Evolutionary conservation across 2,113 vertebrate species (phyloP).

Genomic region (Microcebus murinus): DNA sequence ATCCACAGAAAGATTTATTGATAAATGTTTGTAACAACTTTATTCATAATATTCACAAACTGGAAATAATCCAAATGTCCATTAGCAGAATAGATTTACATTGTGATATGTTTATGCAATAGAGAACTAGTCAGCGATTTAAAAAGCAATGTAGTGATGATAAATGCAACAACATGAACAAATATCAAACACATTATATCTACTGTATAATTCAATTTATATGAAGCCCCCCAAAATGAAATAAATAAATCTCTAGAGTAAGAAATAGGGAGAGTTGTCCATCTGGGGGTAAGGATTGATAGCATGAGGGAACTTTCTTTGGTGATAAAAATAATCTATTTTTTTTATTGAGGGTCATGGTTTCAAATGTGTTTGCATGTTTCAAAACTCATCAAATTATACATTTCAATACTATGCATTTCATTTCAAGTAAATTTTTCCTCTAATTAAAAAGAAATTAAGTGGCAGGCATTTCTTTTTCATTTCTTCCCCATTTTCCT

Average conservation of each 20-base stretch:
- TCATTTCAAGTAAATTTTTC: not conserved
- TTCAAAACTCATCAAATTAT: not conserved
- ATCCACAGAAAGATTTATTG: not conserved
- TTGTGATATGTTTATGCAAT: not conserved
- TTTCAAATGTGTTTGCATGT: not conserved
- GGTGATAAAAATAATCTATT: not conserved
- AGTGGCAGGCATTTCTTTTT: not conserved
- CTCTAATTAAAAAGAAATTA: not conserved
- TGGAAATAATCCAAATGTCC: not conserved
- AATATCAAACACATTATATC: not conserved
- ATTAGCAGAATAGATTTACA: not conserved
- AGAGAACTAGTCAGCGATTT: not conserved
- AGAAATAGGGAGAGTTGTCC: not conserved
- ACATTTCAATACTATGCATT: not conserved
- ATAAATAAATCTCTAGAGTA: not conserved
- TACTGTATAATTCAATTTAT: not conserved
- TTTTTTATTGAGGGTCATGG: not conserved
- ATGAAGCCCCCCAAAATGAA: not conserved
- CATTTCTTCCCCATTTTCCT: not conserved
- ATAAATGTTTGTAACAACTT: not conserved
- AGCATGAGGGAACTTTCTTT: not conserved
- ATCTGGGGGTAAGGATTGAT: not conserved
- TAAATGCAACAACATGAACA: not conserved
- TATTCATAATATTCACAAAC: not conserved
- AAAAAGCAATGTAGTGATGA: not conserved